Evolutionary conservation across 2,888 invertebrate species (phyloP).

Genomic region (Platerodrilus igneus): DNA sequence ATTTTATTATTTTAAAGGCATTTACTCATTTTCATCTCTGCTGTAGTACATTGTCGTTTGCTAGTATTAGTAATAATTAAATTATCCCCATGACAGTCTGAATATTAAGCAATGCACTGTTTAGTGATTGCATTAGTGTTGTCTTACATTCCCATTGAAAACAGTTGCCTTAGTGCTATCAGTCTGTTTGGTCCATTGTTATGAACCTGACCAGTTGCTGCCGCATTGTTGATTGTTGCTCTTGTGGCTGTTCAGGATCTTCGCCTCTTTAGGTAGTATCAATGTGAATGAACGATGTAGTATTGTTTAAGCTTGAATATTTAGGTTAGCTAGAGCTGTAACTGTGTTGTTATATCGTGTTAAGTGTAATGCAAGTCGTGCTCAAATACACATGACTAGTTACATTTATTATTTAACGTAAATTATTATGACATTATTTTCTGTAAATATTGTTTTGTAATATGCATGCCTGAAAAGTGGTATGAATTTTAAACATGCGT

Average conservation of each 20-base stretch:
- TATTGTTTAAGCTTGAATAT: slow-evolving; percentile 50
- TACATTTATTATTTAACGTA: slow-evolving; percentile 43
- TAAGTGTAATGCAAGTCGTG: slow-evolving; percentile 47
- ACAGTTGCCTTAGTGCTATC: slow-evolving; percentile 49
- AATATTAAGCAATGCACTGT: slow-evolving; percentile 32
- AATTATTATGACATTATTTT: slow-evolving; percentile 37
- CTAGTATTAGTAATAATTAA: slow-evolving; percentile 18
- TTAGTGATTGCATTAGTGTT: slow-evolving; percentile 43
- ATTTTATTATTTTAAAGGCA: slow-evolving; percentile 15
- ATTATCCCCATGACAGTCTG: slow-evolving; percentile 34
- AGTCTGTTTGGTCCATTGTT: slow-evolving; percentile 33
- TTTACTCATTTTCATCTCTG: slow-evolving; percentile 13
- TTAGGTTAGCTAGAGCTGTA: slow-evolving; percentile 50
- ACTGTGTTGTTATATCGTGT: slow-evolving; percentile 51
- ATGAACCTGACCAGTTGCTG: slow-evolving; percentile 24
- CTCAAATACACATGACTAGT: slow-evolving; percentile 49
- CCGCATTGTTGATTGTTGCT: slow-evolving; percentile 33
- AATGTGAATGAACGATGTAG: slow-evolving; percentile 44
- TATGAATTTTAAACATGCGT: slow-evolving; percentile 11
- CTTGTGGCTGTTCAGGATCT: slow-evolving; percentile 26
- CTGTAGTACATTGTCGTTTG: slow-evolving; percentile 12
- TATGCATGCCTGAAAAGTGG: slow-evolving; percentile 22
- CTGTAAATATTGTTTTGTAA: slow-evolving; percentile 41
- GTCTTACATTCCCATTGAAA: slow-evolving; percentile 50
- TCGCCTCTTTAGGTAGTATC: slow-evolving; percentile 31